A percentile compares a stretch with the other conserved stretches of the same genome.
Conservation (phyloP, 1,140 invertebrate species). For the Drosophila pseudoobscura region DNA sequence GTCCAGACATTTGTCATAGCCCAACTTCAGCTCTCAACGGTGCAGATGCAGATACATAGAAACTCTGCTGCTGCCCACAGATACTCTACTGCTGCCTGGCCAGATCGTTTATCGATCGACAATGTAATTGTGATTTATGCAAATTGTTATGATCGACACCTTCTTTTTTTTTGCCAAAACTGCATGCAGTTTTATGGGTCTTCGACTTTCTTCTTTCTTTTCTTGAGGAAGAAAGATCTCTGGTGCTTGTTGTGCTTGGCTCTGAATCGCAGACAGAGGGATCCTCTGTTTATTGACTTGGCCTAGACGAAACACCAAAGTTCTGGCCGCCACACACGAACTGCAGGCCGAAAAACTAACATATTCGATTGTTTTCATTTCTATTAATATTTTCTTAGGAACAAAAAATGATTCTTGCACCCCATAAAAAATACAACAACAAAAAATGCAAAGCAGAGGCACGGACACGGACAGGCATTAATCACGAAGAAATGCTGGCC, state of each 20-base stretch:
- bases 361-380: slow-evolving; percentile 69
- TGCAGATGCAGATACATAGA: slow-evolving; percentile 34
- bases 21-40: slow-evolving; percentile 21
- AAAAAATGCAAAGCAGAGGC: slow-evolving; percentile 11
- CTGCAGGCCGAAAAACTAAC: slow-evolving; percentile 1
- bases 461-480: slow-evolving; percentile 70
- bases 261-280: background rate
- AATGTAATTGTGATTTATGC: slow-evolving; percentile 80
- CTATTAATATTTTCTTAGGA: slow-evolving; percentile 79
- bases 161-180: slow-evolving; percentile 29
- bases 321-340: slow-evolving; percentile 45
- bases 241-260: slow-evolving; percentile 52
- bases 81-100: slow-evolving; percentile 12
- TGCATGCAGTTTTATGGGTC: too few relatives aligned
- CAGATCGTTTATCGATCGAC: slow-evolving; percentile 73
- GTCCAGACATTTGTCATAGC: slow-evolving; percentile 58
- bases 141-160: slow-evolving; percentile 67
- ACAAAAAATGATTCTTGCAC: slow-evolving; percentile 65
- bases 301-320: background rate
- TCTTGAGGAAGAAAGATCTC: slow-evolving; percentile 1
- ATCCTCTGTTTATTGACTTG: slow-evolving; percentile 67
- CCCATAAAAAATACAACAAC: slow-evolving; percentile 55
- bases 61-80: slow-evolving; percentile 7
- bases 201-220: slow-evolving; percentile 50
- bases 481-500: slow-evolving; percentile 31